Conservation (phyloP, 2,797 vertebrate genomes). For the Pipistrellus nathusii region DNA sequence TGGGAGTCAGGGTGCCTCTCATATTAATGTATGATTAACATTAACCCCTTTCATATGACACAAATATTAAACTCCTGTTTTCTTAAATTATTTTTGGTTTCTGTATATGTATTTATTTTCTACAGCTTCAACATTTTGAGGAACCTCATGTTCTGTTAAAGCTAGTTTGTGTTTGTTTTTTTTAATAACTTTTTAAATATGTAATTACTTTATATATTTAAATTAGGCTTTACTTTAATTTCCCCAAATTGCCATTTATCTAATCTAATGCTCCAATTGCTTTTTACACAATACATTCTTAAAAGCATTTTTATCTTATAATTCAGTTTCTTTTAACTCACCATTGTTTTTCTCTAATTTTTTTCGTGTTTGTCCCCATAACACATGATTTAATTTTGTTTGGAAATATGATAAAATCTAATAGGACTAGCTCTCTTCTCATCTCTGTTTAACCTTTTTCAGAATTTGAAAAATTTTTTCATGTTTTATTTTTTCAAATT, state of each 20-base stretch:
- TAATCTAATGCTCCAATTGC: not conserved
- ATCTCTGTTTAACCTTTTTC: conserved; percentile 37
- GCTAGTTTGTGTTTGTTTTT: not conserved
- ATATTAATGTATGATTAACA: not conserved
- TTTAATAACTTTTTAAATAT: not conserved
- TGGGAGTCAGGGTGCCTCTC: not conserved
- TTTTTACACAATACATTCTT: conserved; percentile 35
- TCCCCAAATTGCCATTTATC: not conserved
- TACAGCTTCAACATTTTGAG: conserved; percentile 32
- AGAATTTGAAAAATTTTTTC: conserved; percentile 55
- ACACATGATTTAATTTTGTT: conserved; percentile 23
- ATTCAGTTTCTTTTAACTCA: not conserved
- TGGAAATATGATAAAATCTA: not conserved
- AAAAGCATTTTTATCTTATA: conserved; percentile 26
- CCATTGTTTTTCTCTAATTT: not conserved
- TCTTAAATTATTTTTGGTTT: conserved; percentile 45
- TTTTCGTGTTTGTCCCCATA: not conserved
- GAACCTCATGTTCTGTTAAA: conserved; percentile 29
- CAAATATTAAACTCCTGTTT: not conserved
- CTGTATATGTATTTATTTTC: not conserved
- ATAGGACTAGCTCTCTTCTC: not conserved
- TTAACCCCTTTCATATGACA: not conserved
- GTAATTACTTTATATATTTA: not conserved
- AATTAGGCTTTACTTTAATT: conserved; percentile 19
- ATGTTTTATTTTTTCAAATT: conserved; percentile 46